These are phyloP conservation scores for Poicephalus meyeri DNA, from an alignment of 2,113 vertebrate species.

Conservation along the genomic window DNA sequence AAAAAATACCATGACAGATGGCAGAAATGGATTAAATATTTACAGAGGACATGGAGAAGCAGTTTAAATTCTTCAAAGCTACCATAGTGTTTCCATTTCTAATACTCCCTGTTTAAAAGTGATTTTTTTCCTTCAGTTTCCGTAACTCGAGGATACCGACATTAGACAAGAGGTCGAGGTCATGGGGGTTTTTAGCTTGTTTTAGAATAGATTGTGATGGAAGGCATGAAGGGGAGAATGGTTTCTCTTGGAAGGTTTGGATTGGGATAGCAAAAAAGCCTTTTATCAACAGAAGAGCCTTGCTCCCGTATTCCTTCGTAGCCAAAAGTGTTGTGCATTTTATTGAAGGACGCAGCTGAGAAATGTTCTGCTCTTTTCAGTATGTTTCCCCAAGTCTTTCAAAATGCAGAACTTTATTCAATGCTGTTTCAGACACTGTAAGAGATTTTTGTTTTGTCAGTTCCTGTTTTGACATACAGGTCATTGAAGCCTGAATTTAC, in stretches of 20 bases:
- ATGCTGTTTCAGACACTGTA: neutral
- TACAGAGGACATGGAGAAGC: neutral
- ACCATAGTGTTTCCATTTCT: neutral
- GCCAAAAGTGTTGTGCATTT: neutral
- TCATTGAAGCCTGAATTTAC: conserved; percentile 1
- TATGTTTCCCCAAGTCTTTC: neutral
- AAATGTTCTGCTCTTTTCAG: neutral
- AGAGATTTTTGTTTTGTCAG: neutral
- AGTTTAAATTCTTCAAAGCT: neutral
- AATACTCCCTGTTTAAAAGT: neutral
- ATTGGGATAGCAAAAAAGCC: neutral
- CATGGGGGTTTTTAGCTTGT: neutral
- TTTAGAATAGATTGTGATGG: neutral
- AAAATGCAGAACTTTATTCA: conserved; percentile 6
- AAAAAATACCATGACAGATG: neutral
- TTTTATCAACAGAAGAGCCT: neutral
- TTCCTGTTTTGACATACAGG: neutral
- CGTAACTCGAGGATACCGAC: neutral
- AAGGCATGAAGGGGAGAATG: neutral
- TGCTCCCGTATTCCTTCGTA: neutral
- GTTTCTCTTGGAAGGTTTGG: neutral
- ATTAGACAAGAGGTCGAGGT: neutral
- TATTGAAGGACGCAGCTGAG: neutral
- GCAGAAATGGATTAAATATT: neutral
- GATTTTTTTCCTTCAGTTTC: neutral